phyloP scores from a whole-genome alignment of 1,140 invertebrate species.

The Xylocopa sonorina region DNA sequence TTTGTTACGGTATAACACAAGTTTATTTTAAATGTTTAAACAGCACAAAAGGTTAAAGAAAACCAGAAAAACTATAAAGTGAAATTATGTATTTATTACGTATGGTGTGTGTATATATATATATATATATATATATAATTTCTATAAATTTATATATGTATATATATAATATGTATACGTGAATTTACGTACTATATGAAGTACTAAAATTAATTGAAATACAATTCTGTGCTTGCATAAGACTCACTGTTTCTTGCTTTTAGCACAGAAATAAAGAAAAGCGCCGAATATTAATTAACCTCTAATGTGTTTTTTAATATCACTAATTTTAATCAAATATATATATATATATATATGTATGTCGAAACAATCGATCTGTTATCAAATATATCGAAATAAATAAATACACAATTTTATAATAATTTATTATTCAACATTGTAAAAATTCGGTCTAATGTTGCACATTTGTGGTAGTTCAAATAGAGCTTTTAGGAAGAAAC shows the following conservation, averaged over 20 bases:
- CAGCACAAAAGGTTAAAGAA: conserved; percentile 58
- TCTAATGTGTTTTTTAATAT: conserved; percentile 69
- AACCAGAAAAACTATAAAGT: conserved; percentile 64
- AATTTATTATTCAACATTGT: conserved; percentile 82
- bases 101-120: conserved; percentile 69
- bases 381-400: conserved; percentile 78
- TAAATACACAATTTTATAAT: conserved; percentile 82
- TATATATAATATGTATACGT: conserved; percentile 63
- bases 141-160: conserved; percentile 18
- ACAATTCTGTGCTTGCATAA: conserved; percentile 63
- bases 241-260: conserved; percentile 45
- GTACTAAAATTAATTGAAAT: conserved; percentile 76
- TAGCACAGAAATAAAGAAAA: conserved; percentile 65
- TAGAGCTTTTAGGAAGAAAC: conserved; percentile 77
- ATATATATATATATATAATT: conserved; percentile 25
- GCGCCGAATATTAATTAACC: conserved; percentile 47
- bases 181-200: conserved; percentile 74
- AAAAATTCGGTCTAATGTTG: conserved; percentile 81
- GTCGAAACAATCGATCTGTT: conserved; percentile 75
- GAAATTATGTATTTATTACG: conserved; percentile 77
- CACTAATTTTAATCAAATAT: conserved; percentile 72
- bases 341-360: too few relatives aligned
- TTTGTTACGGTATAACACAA: conserved; percentile 42
- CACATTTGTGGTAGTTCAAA: conserved; percentile 70
- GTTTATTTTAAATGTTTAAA: conserved; percentile 46